These are phyloP conservation scores for Zeus faber DNA, from an alignment of 2,113 vertebrate species.

Conservation along the genomic window DNA sequence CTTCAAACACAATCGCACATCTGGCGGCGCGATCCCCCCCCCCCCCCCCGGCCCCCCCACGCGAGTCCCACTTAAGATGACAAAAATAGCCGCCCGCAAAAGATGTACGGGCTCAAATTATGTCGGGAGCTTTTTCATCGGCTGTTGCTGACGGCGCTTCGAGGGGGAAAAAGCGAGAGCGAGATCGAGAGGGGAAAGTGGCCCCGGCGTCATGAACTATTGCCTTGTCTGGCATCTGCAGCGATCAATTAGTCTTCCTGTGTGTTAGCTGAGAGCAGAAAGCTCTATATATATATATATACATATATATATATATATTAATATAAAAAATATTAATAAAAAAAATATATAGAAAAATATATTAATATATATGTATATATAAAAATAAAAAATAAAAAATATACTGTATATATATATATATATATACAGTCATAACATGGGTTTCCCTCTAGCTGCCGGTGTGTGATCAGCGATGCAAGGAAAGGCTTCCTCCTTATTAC, in stretches of 20 bases:
- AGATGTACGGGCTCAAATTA: conserved; percentile 65
- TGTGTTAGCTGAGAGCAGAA: conserved; percentile 54
- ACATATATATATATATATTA: background rate
- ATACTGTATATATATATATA: too few species aligned
- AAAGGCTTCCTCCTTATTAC: too few species aligned
- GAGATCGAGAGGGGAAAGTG: conserved; percentile 60
- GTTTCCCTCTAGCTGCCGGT: too few species aligned
- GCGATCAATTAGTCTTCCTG: conserved; percentile 70
- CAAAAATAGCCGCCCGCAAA: conserved; percentile 53
- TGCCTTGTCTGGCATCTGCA: conserved; percentile 58
- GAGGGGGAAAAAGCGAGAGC: conserved; percentile 52
- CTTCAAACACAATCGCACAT: conserved; percentile 20
- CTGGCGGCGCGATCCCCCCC: conserved; percentile 25
- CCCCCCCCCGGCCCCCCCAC: too few species aligned
- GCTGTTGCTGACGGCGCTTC: conserved; percentile 54
- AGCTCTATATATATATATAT: background rate
- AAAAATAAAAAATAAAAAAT: too few species aligned
- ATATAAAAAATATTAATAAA: background rate
- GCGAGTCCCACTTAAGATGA: conserved; percentile 63
- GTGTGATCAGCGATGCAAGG: too few species aligned
- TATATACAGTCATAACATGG: too few species aligned
- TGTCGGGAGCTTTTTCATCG: conserved; percentile 33
- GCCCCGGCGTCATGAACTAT: conserved; percentile 61
- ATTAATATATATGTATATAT: too few species aligned
- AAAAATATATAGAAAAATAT: too few species aligned